Conservation (phyloP, 2,113 vertebrate species). For the Zosterops pallidus region DNA sequence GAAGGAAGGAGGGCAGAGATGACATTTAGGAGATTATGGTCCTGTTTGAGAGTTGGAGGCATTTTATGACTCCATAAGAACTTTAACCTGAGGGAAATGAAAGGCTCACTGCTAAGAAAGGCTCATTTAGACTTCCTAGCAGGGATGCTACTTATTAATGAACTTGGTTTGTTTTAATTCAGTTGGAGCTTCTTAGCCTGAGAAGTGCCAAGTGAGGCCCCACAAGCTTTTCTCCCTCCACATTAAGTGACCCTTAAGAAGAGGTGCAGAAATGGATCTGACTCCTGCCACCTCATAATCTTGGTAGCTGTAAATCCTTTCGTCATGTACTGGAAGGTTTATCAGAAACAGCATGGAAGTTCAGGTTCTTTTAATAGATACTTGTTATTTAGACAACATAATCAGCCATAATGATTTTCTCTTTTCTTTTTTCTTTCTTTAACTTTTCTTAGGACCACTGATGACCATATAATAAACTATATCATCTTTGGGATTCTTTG, state of each 20-base stretch:
- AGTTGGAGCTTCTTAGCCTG: not conserved
- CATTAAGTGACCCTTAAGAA: conserved; percentile 36
- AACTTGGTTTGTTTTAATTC: not conserved
- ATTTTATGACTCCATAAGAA: not conserved
- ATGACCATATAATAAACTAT: rapidly evolving
- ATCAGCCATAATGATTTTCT: conserved; percentile 41
- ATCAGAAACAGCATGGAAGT: conserved; percentile 43
- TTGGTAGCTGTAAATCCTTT: conserved; percentile 72
- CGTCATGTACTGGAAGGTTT: conserved; percentile 62
- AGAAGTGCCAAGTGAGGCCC: not conserved
- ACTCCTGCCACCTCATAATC: conserved; percentile 67
- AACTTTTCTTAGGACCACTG: not conserved
- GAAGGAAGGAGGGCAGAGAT: not conserved
- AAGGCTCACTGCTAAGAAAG: not conserved
- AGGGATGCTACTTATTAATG: not conserved
- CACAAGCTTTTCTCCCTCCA: not conserved
- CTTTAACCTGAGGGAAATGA: not conserved
- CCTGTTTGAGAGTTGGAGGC: not conserved
- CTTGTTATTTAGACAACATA: conserved; percentile 52
- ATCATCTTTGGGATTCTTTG: not conserved
- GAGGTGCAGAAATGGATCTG: conserved; percentile 62
- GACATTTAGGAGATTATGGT: not conserved
- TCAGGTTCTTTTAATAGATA: conserved; percentile 61
- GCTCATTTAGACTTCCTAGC: not conserved
- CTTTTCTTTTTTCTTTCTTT: not conserved